A percentile compares a stretch with the other conserved stretches of the same genome.
These are phyloP conservation scores for Xenopus borealis DNA, from an alignment of 2,113 vertebrate species.

Conservation along the genomic window DNA sequence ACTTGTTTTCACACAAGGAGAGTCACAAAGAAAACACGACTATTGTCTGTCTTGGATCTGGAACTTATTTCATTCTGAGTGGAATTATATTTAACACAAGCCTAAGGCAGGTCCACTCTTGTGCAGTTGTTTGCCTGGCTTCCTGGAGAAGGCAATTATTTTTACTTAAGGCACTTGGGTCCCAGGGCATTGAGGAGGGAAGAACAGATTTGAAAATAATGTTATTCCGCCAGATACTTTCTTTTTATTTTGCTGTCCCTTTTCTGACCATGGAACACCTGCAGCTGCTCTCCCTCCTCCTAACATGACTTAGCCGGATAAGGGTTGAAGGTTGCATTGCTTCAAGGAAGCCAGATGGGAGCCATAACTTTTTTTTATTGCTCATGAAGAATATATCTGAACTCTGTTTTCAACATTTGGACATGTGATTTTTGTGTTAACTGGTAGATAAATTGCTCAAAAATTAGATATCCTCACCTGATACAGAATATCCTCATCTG, in stretches of 20 bases:
- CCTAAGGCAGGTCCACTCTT: no score
- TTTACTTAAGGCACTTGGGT: not conserved
- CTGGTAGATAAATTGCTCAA: no score
- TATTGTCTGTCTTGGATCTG: no score
- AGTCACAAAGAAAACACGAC: no score
- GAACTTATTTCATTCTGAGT: no score
- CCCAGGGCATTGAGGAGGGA: not conserved
- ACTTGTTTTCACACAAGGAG: no score
- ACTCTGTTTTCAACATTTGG: not conserved
- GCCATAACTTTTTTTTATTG: slow-evolving; percentile 27
- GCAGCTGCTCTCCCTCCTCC: slow-evolving; percentile 7
- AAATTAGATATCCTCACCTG: no score
- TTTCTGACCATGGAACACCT: slow-evolving; percentile 15
- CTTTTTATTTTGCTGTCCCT: not conserved
- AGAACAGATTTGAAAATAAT: not conserved
- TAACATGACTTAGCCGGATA: slow-evolving; percentile 12
- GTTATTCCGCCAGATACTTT: not conserved
- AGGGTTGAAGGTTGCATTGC: slow-evolving; percentile 11
- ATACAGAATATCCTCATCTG: no score
- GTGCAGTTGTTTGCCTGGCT: no score
- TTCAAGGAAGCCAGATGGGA: slow-evolving; percentile 30
- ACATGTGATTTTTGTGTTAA: no score
- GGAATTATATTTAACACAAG: no score
- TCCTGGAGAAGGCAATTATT: not conserved
- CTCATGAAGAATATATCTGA: slow-evolving; percentile 9